Evolutionary conservation across 2,888 invertebrate species (phyloP), one percentile per base, ranked within the genome.

Genomic region (Melikaiella ostensackeni): DNA sequence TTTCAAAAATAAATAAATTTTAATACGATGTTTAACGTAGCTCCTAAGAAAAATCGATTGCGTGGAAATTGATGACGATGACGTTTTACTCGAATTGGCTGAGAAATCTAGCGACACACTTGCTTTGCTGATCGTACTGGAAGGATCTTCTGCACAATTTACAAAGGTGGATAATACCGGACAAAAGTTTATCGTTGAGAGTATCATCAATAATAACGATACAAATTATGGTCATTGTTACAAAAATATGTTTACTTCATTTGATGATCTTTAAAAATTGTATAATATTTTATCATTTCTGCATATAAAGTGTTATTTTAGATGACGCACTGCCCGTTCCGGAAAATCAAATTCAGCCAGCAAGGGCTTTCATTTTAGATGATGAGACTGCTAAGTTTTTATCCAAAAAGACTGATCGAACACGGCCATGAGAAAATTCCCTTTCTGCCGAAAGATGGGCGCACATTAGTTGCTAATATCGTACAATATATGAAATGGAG

Each of bases 11-110:
- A 50, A 50, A 50, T 50, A 19, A 50, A 50, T 50, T 50, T 50
- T 50, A 50, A 50, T 50, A 50, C 50, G n/a, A 50, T 19, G 50
- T 50, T 50, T 50, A 19, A 50, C n/a, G 50, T 19, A 50, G 50
- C 50, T 50, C n/a, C 50, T 50, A 50, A 50, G 50, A 50, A 50
- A 50, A 50, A 50, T n/a, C n/a, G 50, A 50, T 50, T 50, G 50
- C n/a, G 0, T 50, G 6, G 1, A 50, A 50, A 50, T 19, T 50
- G 50, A 19, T 50, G n/a, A 50, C n/a, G n/a, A 50, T 50, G 8
- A 46, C 16, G 16, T 46, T 46, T 46, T 46, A 16, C 46, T 46
- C 46, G 16, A 46, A 46, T 46, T 46, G 6, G 6, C 46, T 11
- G 46, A 7, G 46, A 46, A 46, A 46, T 46, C 13, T 46, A 46